Base-by-base conservation (phyloP, 2,888 invertebrate species). In the Acanthoscelides obtectus region DNA sequence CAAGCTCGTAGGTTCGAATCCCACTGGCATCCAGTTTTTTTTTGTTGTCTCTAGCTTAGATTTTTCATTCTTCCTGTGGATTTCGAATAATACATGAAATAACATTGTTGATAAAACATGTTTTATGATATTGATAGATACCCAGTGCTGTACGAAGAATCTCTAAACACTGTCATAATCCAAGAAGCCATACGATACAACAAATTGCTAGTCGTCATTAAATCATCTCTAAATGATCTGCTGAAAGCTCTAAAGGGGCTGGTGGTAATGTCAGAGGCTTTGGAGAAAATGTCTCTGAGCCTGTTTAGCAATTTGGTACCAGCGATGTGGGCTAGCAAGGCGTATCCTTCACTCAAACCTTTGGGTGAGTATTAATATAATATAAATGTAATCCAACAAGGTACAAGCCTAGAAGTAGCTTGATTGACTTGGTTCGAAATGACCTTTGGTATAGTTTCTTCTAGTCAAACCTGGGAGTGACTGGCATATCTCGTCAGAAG, bases 141-240 rank as follows among this genome's bases (percentile, higher is more conserved):
- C 84, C 95, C 96, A 0, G 94, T 96, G 0, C 86, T 90, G 66
- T 96, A 96, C 83, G 92, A 93, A 80, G 95, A 96, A 86, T 96
- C 95, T 0, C 88, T 97, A 85, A 96, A 96, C 84, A 96, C 96
- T 0, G 96, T 97, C 17, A 86, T 97, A 17, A 88, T 92, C 6
- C 96, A 97, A 84, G 96, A 97, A 85, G 92, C 94, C 27, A 92
- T 93, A 75, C 88, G 95, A 73, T 96, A 92, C 83, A 92, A 94
- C 79, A 88, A 87, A 69, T 84, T 95, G 20, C 84, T 94, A 22
- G 83, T 79, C 6, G 87, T 90, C 19, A 90, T 90, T 68, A 83
- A 83, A 8, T 85, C 85, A n/a, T 88, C 90, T 0, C 83, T 93
- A 64, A 86, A 87, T 71, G 90, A 91, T 77, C 81, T 91, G 22